A percentile compares a stretch with the other conserved stretches of the same genome.
phyloP scores from a whole-genome alignment of 2,797 vertebrate species.

The Rallus crepitans region DNA sequence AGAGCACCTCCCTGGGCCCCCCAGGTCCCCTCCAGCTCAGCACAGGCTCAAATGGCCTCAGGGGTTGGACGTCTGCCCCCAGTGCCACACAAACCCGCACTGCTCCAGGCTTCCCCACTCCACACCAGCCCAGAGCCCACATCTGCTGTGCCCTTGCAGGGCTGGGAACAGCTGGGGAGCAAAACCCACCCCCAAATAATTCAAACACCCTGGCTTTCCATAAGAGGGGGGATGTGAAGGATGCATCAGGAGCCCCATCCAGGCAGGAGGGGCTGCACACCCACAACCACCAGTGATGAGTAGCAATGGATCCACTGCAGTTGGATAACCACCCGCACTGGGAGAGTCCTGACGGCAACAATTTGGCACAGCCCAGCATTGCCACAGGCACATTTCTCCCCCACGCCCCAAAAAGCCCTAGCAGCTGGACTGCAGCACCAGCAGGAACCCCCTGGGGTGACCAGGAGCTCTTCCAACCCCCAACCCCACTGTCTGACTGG shows the following conservation, averaged over 20 bases:
- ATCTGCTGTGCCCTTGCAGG: neutral
- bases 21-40: neutral
- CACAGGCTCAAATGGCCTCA: neutral
- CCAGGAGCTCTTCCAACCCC: neutral
- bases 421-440: neutral
- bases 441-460: neutral
- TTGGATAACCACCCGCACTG: rapidly evolving
- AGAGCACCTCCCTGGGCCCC: rapidly evolving
- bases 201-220: neutral
- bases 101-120: rapidly evolving
- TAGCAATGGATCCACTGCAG: neutral
- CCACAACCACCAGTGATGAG: rapidly evolving
- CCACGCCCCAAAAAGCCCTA: neutral
- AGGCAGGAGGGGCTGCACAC: neutral
- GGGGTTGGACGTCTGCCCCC: neutral
- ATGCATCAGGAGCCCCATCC: neutral
- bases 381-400: neutral
- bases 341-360: neutral
- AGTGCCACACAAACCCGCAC: neutral
- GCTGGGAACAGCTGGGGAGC: neutral
- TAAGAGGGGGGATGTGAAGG: neutral
- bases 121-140: neutral
- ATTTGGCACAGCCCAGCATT: neutral
- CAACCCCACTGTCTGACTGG: neutral
- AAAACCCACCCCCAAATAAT: rapidly evolving